Conservation (phyloP, 2,113 vertebrate genomes). For the Trematocara marginatum region DNA sequence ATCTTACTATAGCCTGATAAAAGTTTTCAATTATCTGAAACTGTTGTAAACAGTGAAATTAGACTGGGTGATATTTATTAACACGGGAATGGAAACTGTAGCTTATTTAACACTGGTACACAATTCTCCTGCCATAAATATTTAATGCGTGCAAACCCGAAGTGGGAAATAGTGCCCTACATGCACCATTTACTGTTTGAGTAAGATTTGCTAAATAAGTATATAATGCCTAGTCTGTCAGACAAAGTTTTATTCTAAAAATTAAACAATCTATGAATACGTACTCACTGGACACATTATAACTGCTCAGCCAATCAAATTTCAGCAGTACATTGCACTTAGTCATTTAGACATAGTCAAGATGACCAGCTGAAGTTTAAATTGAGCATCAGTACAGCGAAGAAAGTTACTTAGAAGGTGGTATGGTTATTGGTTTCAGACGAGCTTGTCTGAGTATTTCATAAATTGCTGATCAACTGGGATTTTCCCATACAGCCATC, state of each 20-base stretch:
- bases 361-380: neutral
- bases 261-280: neutral
- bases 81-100: neutral
- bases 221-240: neutral
- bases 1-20: neutral
- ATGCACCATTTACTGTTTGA: neutral
- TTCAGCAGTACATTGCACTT: rapidly evolving
- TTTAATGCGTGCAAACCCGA: neutral
- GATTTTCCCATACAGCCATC: neutral
- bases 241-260: neutral
- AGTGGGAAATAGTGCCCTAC: neutral
- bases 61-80: neutral
- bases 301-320: neutral
- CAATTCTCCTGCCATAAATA: neutral
- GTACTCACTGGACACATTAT: neutral
- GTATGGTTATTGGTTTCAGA: neutral
- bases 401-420: neutral
- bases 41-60: neutral
- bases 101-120: neutral
- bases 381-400: neutral
- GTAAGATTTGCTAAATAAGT: neutral
- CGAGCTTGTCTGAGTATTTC: neutral
- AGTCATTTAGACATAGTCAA: neutral
- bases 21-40: neutral
- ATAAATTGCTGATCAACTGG: neutral